Evolutionary conservation across 1,140 invertebrate species (phyloP).

Genomic region (Heliconius hewitsoni): DNA sequence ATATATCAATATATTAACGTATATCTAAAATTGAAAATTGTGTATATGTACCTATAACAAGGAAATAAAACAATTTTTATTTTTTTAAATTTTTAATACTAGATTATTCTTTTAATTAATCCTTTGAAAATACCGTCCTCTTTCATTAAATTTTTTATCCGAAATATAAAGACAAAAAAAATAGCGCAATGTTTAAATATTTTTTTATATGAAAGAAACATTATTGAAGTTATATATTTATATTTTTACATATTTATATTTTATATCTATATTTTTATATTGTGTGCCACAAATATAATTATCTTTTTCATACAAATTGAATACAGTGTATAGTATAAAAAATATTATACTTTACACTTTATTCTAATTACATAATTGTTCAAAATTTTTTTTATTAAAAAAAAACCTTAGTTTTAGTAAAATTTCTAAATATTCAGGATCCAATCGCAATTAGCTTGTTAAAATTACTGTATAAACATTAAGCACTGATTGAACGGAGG

Average conservation of each 20-base stretch:
- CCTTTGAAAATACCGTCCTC: background rate
- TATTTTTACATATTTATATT: background rate
- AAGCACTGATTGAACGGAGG: slow-evolving; percentile 41
- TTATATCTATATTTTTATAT: too few relatives aligned
- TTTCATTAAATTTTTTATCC: background rate
- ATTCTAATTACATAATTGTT: too few relatives aligned
- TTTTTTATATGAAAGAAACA: background rate
- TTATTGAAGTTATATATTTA: background rate
- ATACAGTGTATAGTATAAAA: background rate
- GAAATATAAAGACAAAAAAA: slow-evolving; percentile 1
- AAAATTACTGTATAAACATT: slow-evolving; percentile 39
- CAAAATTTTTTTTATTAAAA: background rate
- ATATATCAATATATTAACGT: too few relatives aligned
- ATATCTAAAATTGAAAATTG: too few relatives aligned
- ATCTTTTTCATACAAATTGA: background rate
- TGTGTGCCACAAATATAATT: background rate
- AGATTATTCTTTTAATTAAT: background rate
- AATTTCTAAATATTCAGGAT: slow-evolving; percentile 18
- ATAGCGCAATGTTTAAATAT: background rate
- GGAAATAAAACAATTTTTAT: too few relatives aligned
- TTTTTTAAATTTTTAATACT: background rate
- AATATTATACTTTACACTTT: background rate
- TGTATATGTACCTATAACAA: too few relatives aligned
- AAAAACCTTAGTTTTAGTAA: background rate
- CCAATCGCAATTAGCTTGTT: slow-evolving; percentile 39